Percentiles rank a stretch among this genome's conserved stretches.
Conservation (phyloP, 2,797 vertebrate genomes). For the Pipistrellus pygmaeus region DNA sequence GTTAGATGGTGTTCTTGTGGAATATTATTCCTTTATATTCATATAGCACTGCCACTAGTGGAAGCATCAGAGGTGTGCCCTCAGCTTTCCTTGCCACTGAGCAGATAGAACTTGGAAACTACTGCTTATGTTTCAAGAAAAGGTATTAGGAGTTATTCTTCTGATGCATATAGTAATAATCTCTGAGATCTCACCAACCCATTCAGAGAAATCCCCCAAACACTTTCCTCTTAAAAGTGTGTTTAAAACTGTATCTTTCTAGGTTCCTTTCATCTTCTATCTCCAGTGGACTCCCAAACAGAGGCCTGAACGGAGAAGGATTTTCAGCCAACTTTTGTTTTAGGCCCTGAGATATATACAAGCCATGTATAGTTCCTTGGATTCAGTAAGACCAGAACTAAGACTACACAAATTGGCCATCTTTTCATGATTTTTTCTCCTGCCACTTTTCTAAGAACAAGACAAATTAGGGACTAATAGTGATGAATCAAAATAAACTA, state of each 20-base stretch:
- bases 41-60: not conserved
- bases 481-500: not conserved
- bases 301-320: not conserved
- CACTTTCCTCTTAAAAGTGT: not conserved
- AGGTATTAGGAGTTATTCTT: not conserved
- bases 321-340: not conserved
- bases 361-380: not conserved
- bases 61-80: not conserved
- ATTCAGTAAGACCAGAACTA: not conserved
- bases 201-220: not conserved
- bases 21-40: not conserved
- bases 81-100: not conserved
- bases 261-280: not conserved
- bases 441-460: not conserved
- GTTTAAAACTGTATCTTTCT: not conserved
- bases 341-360: not conserved
- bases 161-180: not conserved
- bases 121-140: not conserved
- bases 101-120: not conserved
- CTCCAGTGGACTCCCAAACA: not conserved
- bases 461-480: not conserved
- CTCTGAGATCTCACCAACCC: not conserved
- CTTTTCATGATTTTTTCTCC: not conserved
- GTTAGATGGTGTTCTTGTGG: not conserved
- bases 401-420: not conserved